Evolutionary conservation across 2,888 invertebrate species (phyloP).

Genomic region (Branchipolynoe longqiensis): DNA sequence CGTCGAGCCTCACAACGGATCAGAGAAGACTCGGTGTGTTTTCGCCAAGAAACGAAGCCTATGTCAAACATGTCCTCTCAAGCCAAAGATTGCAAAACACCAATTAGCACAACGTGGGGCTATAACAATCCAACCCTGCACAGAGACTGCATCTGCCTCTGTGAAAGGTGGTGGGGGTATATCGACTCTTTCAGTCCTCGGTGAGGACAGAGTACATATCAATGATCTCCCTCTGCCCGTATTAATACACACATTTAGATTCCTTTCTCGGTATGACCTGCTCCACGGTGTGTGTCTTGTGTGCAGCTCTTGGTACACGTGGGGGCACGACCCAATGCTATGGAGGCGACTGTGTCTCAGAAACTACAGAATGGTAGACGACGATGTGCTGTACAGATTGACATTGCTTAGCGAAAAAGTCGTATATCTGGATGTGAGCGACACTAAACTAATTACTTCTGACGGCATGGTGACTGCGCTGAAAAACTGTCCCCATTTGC

Average conservation of each 20-base stretch:
- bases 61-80: no score
- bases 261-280: constrained; percentile 55
- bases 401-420: constrained; percentile 72
- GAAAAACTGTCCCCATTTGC: constrained; percentile 64
- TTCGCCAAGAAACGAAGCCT: no score
- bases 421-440: constrained; percentile 69
- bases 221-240: constrained; percentile 1
- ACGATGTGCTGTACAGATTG: constrained; percentile 65
- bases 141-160: no score
- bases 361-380: constrained; percentile 66
- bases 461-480: constrained; percentile 68
- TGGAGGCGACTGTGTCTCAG: constrained; percentile 69
- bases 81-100: no score
- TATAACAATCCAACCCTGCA: no score
- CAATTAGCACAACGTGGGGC: no score
- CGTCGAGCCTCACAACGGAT: no score
- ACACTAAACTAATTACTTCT: constrained; percentile 69
- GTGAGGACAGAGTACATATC: background rate
- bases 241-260: constrained; percentile 16
- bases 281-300: constrained; percentile 65
- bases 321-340: constrained; percentile 68
- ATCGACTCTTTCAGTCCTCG: no score
- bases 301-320: constrained; percentile 69
- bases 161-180: constrained; percentile 5
- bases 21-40: no score